Base-by-base conservation (phyloP, 2,888 invertebrate species). In the Caradrina kadenii region DNA sequence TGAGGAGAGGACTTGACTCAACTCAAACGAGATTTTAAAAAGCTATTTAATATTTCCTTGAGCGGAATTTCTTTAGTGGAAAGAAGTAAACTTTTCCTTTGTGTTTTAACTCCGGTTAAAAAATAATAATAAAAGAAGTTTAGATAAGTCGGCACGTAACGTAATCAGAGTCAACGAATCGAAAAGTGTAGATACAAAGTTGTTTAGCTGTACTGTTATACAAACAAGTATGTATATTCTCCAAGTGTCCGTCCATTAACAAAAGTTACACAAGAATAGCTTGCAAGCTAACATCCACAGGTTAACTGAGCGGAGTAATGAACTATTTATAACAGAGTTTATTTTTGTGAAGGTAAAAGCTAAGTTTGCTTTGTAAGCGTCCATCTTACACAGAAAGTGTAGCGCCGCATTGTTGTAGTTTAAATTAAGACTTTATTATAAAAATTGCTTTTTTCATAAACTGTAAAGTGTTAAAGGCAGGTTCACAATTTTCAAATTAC, bases 321-420 rank as follows among this genome's bases (percentile, higher is more conserved):
- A 79, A 81, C 67, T 63, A 56, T 35, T 69, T 69, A 65, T 63
- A 73, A 73, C 54, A 65, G 8, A 54, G 66, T 77, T 67, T 65
- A 52, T 54, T 63, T 66, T 42, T 26, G 54, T 31, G 45, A 63
- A 70, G 49, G 65, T 54, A 72, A 79, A 81, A 77, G 70, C 64
- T 60, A 63, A 78, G 82, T 70, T 81, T 63, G 56, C 82, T 81
- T 73, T 81, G 79, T 67, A 65, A 69, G 66, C 78, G 54, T 45
- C 50, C 63, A 61, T 68, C 60, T 80, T 71, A 60, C 7, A 26
- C 81, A 76, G 61, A 80, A 71, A 66, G 65, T 53, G 55, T 35
- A 62, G 62, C 63, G 56, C 6, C 35, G n/a, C 26, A 31, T 56
- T 66, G 61, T 76, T 66, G 45, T 63, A 68, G 63, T 65, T 80